Evolutionary conservation across 2,797 vertebrate species (phyloP), one percentile per base, ranked within the genome.

Genomic region (Cyprinella venusta): DNA sequence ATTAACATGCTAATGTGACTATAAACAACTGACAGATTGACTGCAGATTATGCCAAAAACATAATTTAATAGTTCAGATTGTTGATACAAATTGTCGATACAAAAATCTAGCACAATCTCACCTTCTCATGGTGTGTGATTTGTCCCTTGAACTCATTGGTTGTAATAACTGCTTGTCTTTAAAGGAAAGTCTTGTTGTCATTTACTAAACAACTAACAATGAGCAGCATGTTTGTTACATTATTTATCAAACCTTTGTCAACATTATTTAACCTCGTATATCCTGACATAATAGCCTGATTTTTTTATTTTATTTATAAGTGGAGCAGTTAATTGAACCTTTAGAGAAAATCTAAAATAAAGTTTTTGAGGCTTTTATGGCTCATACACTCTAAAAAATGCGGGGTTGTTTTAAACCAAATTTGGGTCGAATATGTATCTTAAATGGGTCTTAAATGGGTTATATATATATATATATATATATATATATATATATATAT

Each of bases 201-300:
- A 64, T 77, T 42, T 64, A 45, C 42, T 59, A 36, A 61, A 40
- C 4, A 76, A 76, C n/a, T 76, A 36, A 18, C n/a, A 76, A 18
- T 42, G 36, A 61, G 36, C 36, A 42, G 6, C 3, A 67, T 5
- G 5, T 21, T 38, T 38, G 36, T 18, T 18, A 5, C 33, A 19
- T 13, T 42, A 24, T 59, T 61, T 61, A 6, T 59, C 40, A 4
- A 48, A 61, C 24, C 2, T 40, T 76, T 56, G 72, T 24, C 24
- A 6, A 6, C 2, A 13, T 15, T 3, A 8, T 21, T n/a, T n/a
- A n/a, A n/a, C n/a, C n/a, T 9, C n/a, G 8, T n/a, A 59, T 24
- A 24, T 4, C n/a, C n/a, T 26, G 10, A 26, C n/a, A 5, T 59
- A 26, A 15, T 13, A 2, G 10, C 6, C 54, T 21, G 8, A 5